phyloP scores from a whole-genome alignment of 2,113 vertebrate genomes.

The Gasterosteus nipponicus region DNA sequence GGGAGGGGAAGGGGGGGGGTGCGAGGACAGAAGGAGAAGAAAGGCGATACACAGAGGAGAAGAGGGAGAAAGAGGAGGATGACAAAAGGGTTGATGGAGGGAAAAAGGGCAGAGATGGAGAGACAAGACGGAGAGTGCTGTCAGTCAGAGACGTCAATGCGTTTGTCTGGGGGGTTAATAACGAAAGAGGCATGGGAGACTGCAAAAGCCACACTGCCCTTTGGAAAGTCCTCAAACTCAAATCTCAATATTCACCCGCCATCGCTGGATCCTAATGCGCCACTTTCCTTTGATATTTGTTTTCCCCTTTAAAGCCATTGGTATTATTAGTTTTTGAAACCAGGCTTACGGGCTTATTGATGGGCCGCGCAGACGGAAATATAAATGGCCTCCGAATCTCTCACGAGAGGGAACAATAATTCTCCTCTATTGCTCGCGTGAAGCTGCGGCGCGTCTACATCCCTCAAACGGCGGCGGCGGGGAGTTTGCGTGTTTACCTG shows the following conservation, averaged over 20 bases:
- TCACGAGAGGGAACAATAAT: constrained; percentile 68
- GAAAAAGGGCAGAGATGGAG: constrained; percentile 23
- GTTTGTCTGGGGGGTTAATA: constrained; percentile 46
- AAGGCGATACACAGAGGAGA: constrained; percentile 48
- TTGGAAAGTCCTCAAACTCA: constrained; percentile 51
- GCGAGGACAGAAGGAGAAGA: constrained; percentile 69
- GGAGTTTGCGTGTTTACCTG: constrained; percentile 45
- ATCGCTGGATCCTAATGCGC: constrained; percentile 58
- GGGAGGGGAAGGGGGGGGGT: constrained; percentile 9
- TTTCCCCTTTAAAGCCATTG: constrained; percentile 75
- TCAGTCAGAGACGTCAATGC: constrained; percentile 39
- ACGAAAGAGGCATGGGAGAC: constrained; percentile 46
- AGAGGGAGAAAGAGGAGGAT: constrained; percentile 35
- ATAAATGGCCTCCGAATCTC: constrained; percentile 65
- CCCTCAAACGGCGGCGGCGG: constrained; percentile 20
- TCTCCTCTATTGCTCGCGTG: constrained; percentile 42
- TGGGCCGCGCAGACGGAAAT: constrained; percentile 62
- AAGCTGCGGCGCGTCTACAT: constrained; percentile 49
- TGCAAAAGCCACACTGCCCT: constrained; percentile 57
- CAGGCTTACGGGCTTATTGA: constrained; percentile 70
- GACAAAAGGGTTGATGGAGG: background rate
- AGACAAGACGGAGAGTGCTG: constrained; percentile 50
- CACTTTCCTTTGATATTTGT: constrained; percentile 74
- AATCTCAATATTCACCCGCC: constrained; percentile 66
- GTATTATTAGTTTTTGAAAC: constrained; percentile 80